phyloP scores from a whole-genome alignment of 2,888 invertebrate genomes.

The Mythimna pallens region DNA sequence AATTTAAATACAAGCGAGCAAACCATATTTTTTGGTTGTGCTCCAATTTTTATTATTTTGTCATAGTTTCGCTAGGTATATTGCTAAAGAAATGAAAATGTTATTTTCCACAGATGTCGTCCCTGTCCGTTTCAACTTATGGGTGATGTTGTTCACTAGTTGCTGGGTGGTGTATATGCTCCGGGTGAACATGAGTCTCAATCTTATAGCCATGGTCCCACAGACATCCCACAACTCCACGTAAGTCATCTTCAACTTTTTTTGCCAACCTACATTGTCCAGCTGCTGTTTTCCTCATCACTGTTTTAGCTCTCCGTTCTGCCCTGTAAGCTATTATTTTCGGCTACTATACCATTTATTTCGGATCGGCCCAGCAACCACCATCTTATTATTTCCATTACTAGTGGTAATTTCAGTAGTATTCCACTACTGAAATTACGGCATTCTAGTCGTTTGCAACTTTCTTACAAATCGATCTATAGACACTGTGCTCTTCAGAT shows the following conservation, averaged over 20 bases:
- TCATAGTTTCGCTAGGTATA: not conserved
- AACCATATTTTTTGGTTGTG: not conserved
- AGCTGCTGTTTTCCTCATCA: not conserved
- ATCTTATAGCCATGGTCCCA: constrained; percentile 93
- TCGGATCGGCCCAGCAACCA: not conserved
- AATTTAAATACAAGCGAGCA: constrained; percentile 10
- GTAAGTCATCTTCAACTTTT: constrained; percentile 66
- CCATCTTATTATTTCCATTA: not conserved
- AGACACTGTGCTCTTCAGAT: constrained; percentile 47
- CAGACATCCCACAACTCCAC: constrained; percentile 76
- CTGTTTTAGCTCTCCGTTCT: not conserved
- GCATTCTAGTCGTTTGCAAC: too few species aligned
- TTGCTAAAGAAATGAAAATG: constrained; percentile 8
- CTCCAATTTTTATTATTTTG: not conserved
- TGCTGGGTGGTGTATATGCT: constrained; percentile 94
- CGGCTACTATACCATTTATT: constrained; percentile 1
- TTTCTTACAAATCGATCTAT: not conserved
- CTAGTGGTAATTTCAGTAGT: too few species aligned
- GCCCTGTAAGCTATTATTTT: not conserved
- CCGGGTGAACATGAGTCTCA: constrained; percentile 94
- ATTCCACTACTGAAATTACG: not conserved
- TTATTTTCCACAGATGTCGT: constrained; percentile 78
- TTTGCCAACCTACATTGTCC: not conserved
- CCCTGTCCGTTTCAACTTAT: constrained; percentile 85
- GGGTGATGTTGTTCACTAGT: constrained; percentile 93